Evolutionary conservation across 64 coral and sea anemone species (phyloP), one percentile per base, ranked within the genome.

Genomic region (Stichodactyla helianthus): DNA sequence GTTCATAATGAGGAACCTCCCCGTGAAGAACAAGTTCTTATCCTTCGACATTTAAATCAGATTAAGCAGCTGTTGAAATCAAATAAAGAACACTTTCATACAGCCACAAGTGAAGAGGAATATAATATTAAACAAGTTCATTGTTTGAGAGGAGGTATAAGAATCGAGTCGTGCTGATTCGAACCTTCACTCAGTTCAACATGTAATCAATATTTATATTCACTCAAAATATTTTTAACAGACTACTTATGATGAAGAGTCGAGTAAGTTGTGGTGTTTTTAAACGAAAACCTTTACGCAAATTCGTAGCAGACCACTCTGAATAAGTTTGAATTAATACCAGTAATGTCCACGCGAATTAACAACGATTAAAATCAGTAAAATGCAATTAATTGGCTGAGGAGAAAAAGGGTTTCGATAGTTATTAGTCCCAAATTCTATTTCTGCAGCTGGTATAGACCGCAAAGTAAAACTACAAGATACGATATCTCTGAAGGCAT

Each of bases 181-280:
- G 68, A 31, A 19, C 11, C 11, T 74, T 74, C 26, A 28, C 13
- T 31, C 68, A 27, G 25, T 74, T 44, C 35, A 1, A 44, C 22
- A 74, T 35, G 20, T 74, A 74, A 74, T 74, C 68, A 74, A 74
- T 74, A 74, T 74, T 74, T 68, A n/a, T 27, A 74, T 74, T 74
- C 68, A 31, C 26, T 74, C 27, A 31, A 71, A 28, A 74, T 10
- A 74, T 31, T 74, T 7, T 74, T 10, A 31, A 11, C 68, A 74
- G 27, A 74, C 22, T 74, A 74, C n/a, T 74, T 74, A n/a, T 74
- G 27, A 31, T 74, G 68, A 74, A 74, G 68, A 74, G 4, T 74
- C 68, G 68, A 74, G 25, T 13, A 27, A 74, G n/a, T 31, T 8
- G 35, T 74, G 11, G 68, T 74, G 68, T 23, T 74, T 74, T 74